Evolutionary conservation across 1,140 invertebrate species (phyloP).

Genomic region (Limonius californicus): DNA sequence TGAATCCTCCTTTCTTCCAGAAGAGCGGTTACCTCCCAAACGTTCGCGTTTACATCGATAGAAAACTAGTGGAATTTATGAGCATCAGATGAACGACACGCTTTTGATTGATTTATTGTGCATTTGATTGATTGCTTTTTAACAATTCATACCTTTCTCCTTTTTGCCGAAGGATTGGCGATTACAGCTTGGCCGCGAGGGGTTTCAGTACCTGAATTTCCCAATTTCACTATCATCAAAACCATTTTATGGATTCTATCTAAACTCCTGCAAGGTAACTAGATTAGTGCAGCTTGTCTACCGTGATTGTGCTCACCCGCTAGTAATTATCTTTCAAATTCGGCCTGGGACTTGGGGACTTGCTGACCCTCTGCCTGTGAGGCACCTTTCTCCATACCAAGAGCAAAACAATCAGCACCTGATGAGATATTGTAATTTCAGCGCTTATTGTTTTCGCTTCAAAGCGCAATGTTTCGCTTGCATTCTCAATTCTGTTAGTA

Average conservation of each 20-base stretch:
- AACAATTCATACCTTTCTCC: neutral
- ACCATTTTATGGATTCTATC: conserved; percentile 27
- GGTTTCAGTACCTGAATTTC: neutral
- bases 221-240: conserved; percentile 4
- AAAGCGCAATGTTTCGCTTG: neutral
- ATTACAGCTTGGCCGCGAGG: neutral
- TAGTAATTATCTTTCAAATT: conserved; percentile 49
- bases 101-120: conserved; percentile 32
- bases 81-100: conserved; percentile 31
- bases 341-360: conserved; percentile 44
- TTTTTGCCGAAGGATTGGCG: neutral
- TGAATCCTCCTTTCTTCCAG: conserved; percentile 7
- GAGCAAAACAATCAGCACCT: conserved; percentile 20
- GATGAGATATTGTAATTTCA: conserved; percentile 11
- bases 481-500: no score
- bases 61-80: conserved; percentile 31
- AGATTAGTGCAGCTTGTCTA: conserved; percentile 38
- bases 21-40: conserved; percentile 18
- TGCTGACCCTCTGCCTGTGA: conserved; percentile 29
- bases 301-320: conserved; percentile 34
- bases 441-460: conserved; percentile 5
- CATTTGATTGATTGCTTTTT: conserved; percentile 29
- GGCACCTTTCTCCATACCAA: conserved; percentile 30
- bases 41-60: conserved; percentile 2
- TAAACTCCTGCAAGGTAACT: conserved; percentile 36